Conservation (phyloP, 2,888 invertebrate genomes). For the Drosophila quinaria region DNA sequence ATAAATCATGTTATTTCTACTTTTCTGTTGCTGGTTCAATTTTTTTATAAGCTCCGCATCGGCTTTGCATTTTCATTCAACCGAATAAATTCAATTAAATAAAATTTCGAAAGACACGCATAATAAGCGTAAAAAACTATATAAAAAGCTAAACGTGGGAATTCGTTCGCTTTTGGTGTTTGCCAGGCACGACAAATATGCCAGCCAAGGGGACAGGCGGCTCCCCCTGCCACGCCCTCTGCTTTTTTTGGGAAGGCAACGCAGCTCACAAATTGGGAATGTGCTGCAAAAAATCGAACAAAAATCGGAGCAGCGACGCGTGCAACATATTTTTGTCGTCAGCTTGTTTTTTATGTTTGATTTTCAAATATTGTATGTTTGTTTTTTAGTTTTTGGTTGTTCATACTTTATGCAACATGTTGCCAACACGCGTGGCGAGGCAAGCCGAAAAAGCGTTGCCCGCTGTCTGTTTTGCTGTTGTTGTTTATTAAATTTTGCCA, state of each 20-base stretch:
- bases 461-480: conserved; percentile 47
- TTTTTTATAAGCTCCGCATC: conserved; percentile 10
- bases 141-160: conserved; percentile 72
- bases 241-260: conserved; percentile 28
- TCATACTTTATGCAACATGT: conserved; percentile 67
- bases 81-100: conserved; percentile 76
- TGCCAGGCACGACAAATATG: conserved; percentile 61
- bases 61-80: conserved; percentile 63
- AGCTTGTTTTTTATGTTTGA: conserved; percentile 24
- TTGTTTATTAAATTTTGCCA: conserved; percentile 73
- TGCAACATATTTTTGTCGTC: conserved; percentile 64
- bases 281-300: conserved; percentile 46
- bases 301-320: conserved; percentile 67
- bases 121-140: conserved; percentile 36
- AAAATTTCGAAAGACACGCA: conserved; percentile 64
- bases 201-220: background rate
- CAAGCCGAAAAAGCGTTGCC: conserved; percentile 45
- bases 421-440: conserved; percentile 59
- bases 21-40: conserved; percentile 4
- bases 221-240: conserved; percentile 2
- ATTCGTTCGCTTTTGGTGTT: conserved; percentile 63
- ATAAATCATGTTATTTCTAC: conserved; percentile 63
- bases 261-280: conserved; percentile 67
- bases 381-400: conserved; percentile 17
- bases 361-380: conserved; percentile 20